A percentile compares a stretch with the other conserved stretches of the same genome.
Evolutionary conservation across 2,113 vertebrate species (phyloP).

Genomic region (Engystomops pustulosus): DNA sequence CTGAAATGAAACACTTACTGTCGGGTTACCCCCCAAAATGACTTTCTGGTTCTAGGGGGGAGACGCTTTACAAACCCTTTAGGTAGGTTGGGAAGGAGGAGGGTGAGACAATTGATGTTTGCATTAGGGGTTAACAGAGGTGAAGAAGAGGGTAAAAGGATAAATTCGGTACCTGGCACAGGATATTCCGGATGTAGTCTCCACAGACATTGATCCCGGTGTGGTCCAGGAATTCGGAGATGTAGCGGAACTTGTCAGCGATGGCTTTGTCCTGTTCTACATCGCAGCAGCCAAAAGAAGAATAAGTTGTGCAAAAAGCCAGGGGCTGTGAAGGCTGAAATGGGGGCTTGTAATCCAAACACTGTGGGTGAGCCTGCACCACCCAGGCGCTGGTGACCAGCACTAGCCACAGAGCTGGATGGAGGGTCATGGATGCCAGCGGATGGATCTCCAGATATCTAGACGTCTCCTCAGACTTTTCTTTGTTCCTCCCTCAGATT

Average conservation of each 20-base stretch:
- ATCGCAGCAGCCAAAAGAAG: constrained; percentile 81
- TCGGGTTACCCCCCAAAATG: no score
- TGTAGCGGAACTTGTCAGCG: constrained; percentile 67
- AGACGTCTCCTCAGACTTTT: constrained; percentile 60
- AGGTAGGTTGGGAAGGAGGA: neutral
- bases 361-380: constrained; percentile 74
- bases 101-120: neutral
- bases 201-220: constrained; percentile 73
- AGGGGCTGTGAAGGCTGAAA: constrained; percentile 77
- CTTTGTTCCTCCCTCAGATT: constrained; percentile 32
- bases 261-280: constrained; percentile 70
- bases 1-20: no score
- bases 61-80: no score
- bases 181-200: constrained; percentile 75
- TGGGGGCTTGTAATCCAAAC: constrained; percentile 82
- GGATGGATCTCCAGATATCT: constrained; percentile 28
- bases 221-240: constrained; percentile 77
- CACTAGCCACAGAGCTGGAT: constrained; percentile 49
- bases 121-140: no score
- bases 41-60: no score
- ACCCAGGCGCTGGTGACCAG: constrained; percentile 62
- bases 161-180: constrained; percentile 76
- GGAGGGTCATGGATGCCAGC: constrained; percentile 19
- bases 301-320: constrained; percentile 77
- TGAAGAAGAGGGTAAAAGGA: no score